phyloP scores from a whole-genome alignment of 1,140 invertebrate genomes.

The Zaprionus taronus region DNA sequence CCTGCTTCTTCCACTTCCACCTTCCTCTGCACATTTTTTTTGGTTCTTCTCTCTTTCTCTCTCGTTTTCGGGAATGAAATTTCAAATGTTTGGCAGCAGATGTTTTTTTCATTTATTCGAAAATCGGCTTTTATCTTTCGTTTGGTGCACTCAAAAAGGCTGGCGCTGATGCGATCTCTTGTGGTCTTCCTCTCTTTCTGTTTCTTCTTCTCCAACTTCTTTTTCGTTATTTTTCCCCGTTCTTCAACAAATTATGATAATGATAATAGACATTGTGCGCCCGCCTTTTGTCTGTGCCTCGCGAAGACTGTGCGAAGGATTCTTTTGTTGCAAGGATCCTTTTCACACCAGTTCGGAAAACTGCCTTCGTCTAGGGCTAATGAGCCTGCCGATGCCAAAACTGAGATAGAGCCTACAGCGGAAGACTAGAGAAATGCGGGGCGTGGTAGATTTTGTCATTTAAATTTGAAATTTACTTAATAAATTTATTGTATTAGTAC shows the following conservation, averaged over 20 bases:
- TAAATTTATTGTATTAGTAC: too few species aligned
- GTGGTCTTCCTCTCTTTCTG: constrained; percentile 16
- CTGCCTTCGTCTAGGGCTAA: constrained; percentile 22
- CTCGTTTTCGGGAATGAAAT: constrained; percentile 46
- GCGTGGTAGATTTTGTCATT: constrained; percentile 54
- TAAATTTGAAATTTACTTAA: constrained; percentile 38
- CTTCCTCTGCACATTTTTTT: background rate
- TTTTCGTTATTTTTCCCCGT: constrained; percentile 17
- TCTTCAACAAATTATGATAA: constrained; percentile 60
- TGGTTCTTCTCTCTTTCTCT: background rate
- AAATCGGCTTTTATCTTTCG: constrained; percentile 65
- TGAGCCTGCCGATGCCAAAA: constrained; percentile 49
- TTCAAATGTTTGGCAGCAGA: constrained; percentile 67
- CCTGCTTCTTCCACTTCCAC: constrained; percentile 10
- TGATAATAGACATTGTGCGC: constrained; percentile 50
- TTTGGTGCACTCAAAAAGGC: constrained; percentile 47
- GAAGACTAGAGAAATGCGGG: constrained; percentile 16
- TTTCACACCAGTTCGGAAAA: constrained; percentile 44
- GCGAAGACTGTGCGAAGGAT: constrained; percentile 26
- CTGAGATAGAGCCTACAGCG: constrained; percentile 34
- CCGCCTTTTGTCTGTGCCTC: constrained; percentile 9
- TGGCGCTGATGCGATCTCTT: constrained; percentile 52
- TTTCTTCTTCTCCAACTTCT: constrained; percentile 7
- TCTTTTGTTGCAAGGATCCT: constrained; percentile 38
- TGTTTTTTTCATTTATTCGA: constrained; percentile 54